A percentile compares a stretch with the other conserved stretches of the same genome.
These are phyloP conservation scores for Epinotia brunnichana DNA, from an alignment of 2,888 invertebrate genomes.

Conservation along the genomic window DNA sequence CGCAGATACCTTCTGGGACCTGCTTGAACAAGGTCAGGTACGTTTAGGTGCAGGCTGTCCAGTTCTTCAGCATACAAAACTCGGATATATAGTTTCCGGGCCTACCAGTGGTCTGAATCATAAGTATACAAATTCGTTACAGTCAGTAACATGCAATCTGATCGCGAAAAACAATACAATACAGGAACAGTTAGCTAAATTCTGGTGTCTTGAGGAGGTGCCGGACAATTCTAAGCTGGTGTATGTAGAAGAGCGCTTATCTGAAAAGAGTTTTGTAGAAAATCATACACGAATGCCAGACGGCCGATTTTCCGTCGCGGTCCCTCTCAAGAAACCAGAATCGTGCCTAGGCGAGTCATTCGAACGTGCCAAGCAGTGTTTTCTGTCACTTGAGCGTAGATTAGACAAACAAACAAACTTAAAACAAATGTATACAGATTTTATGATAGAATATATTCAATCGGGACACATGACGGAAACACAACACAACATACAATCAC, in stretches of 20 bases:
- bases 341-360: slow-evolving; percentile 24
- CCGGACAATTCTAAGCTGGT: slow-evolving; percentile 30
- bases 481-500: not conserved
- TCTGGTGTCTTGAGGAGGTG: slow-evolving; percentile 28
- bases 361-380: slow-evolving; percentile 17
- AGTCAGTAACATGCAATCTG: slow-evolving; percentile 8
- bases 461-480: slow-evolving; percentile 28
- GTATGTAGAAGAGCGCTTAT: slow-evolving; percentile 20
- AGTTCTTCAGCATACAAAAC: slow-evolving; percentile 18
- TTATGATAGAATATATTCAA: slow-evolving; percentile 26
- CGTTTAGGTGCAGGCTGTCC: slow-evolving; percentile 17
- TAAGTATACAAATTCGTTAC: not conserved
- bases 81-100: slow-evolving; percentile 23
- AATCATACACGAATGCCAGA: slow-evolving; percentile 23
- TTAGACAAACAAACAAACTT: slow-evolving; percentile 11
- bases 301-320: slow-evolving; percentile 31
- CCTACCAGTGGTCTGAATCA: slow-evolving; percentile 17
- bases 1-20: slow-evolving; percentile 26
- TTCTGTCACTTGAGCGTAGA: slow-evolving; percentile 7
- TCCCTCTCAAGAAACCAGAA: slow-evolving; percentile 36
- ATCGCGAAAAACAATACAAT: slow-evolving; percentile 19
- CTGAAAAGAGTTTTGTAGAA: slow-evolving; percentile 16
- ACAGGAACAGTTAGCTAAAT: slow-evolving; percentile 34
- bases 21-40: slow-evolving; percentile 19
- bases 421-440: slow-evolving; percentile 31